Base-by-base conservation (phyloP, 2,797 vertebrate genomes). In the Centroberyx gerrardi region DNA sequence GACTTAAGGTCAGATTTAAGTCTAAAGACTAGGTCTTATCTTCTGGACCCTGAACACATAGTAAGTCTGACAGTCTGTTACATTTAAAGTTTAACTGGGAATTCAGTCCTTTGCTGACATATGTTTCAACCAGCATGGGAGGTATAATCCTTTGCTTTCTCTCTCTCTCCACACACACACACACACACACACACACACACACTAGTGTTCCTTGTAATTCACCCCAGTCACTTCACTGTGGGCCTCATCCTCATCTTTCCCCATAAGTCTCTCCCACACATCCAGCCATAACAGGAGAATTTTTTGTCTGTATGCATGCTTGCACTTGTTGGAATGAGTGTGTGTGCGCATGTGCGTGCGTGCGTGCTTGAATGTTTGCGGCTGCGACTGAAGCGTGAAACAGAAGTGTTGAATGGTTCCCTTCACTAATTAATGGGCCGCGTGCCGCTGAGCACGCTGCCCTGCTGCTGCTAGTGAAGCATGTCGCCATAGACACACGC, bases 381-480 rank as follows among this genome's bases (percentile, higher is more conserved):
- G 55, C 55, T 46, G 51, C 67, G 62, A 13, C 42, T 55, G 70
- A 81, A 80, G 84, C 76, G 63, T 88, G 77, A 86, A 81, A 73
- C 70, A 10, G 28, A 76, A 46, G 72, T 68, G 63, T 58, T 75
- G 78, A 58, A 49, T 62, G 61, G 63, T 80, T 76, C 65, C 48
- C 28, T 28, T 91, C 67, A 84, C 78, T 93, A 86, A 91, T 94
- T 94, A 93, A 93, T 86, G 70, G 71, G 79, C 65, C 88, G 74
- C 64, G 74, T 93, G 87, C 82, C 3, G 15, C 79, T 75, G 85
- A 87, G 79, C 84, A 80, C 86, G 55, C 62, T 68, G 33, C 38
- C 82, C 89, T 83, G 83, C 90, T 84, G 84, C 49, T 55, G 38
- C 27, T 62, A 3, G 40, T 62, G 48, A 79, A 72, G 18, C 36